A percentile compares a stretch with the other conserved stretches of the same genome.
Evolutionary conservation across 2,113 vertebrate species (phyloP).

Genomic region (Anser brachyrhynchus): DNA sequence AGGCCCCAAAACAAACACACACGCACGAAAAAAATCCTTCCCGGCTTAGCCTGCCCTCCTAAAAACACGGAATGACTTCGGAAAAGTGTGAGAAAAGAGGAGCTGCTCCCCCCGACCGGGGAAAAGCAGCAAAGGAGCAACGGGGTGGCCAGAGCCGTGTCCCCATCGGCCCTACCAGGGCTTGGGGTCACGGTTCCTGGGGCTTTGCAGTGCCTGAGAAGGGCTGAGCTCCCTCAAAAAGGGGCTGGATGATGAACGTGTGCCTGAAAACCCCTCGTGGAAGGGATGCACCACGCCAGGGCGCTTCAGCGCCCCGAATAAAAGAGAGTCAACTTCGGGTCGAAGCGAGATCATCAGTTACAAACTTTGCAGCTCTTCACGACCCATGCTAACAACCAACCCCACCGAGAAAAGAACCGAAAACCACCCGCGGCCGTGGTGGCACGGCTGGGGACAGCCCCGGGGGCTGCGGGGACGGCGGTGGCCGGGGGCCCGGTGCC

Average conservation of each 20-base stretch:
- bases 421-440: not conserved
- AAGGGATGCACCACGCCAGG: not conserved
- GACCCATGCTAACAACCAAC: not conserved
- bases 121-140: not conserved
- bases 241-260: rapidly evolving
- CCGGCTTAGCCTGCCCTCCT: not conserved
- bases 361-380: not conserved
- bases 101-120: not conserved
- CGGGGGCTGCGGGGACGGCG: rapidly evolving
- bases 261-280: not conserved
- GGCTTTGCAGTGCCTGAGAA: not conserved
- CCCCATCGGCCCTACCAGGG: not conserved
- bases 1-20: not conserved
- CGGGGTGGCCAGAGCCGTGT: rapidly evolving
- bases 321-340: not conserved
- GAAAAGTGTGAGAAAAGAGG: conserved; percentile 40
- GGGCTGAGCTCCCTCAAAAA: not conserved
- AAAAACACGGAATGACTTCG: conserved; percentile 11
- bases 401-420: too few relatives aligned
- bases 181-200: rapidly evolving
- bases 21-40: not conserved
- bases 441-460: not conserved
- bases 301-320: not conserved
- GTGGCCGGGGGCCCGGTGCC: not conserved
- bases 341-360: not conserved